phyloP scores from a whole-genome alignment of 2,797 vertebrate species.

The Bradypodion pumilum region DNA sequence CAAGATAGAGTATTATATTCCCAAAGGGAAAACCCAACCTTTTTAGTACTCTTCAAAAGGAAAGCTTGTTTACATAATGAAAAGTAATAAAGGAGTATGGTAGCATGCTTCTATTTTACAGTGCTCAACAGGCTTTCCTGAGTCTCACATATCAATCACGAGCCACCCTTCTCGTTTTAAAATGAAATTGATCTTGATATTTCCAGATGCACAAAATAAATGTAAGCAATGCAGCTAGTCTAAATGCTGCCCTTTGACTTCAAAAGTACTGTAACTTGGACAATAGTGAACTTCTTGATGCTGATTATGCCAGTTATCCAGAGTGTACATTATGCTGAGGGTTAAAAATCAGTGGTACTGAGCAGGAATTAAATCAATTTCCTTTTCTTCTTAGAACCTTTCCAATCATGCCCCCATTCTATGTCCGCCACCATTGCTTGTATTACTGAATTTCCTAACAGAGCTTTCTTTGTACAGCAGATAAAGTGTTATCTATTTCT shows the following conservation, averaged over 20 bases:
- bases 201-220: constrained; percentile 56
- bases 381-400: constrained; percentile 47
- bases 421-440: constrained; percentile 42
- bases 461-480: constrained; percentile 35
- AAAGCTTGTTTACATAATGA: constrained; percentile 33
- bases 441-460: constrained; percentile 40
- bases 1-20: neutral
- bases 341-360: constrained; percentile 5
- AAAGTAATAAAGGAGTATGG: constrained; percentile 6
- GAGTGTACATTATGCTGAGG: constrained; percentile 41
- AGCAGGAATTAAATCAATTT: constrained; percentile 62
- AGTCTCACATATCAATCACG: constrained; percentile 34
- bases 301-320: constrained; percentile 58
- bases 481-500: constrained; percentile 5
- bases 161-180: constrained; percentile 22
- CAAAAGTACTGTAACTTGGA: constrained; percentile 64
- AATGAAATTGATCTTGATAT: constrained; percentile 56
- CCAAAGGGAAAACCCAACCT: neutral
- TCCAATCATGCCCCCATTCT: constrained; percentile 64
- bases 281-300: constrained; percentile 63
- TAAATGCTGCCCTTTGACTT: constrained; percentile 66
- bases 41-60: constrained; percentile 21
- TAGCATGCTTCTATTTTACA: neutral
- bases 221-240: constrained; percentile 53
- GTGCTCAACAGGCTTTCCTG: constrained; percentile 22